Evolutionary conservation across 2,888 invertebrate species (phyloP).

Genomic region (Drosophila neotestacea): DNA sequence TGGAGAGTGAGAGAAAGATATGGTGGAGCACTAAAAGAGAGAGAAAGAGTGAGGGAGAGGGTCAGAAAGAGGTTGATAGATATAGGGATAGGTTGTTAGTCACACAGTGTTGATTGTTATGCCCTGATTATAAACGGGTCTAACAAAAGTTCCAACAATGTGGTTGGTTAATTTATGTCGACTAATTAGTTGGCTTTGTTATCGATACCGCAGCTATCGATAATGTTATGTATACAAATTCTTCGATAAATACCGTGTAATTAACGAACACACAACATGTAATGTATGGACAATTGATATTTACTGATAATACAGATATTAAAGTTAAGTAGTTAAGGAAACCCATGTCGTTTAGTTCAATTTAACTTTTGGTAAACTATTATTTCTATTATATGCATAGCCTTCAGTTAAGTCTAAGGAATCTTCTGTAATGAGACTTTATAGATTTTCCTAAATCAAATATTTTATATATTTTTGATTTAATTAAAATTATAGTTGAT

Average conservation of each 20-base stretch:
- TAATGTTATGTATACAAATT: neutral
- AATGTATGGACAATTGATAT: neutral
- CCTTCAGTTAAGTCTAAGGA: no score
- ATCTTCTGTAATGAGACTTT: no score
- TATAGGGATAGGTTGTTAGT: conserved; percentile 44
- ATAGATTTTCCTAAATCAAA: no score
- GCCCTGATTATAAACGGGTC: conserved; percentile 43
- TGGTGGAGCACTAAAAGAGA: neutral
- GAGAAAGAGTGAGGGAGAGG: neutral
- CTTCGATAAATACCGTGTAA: neutral
- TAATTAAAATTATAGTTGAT: no score
- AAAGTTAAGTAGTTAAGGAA: neutral
- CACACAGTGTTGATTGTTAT: conserved; percentile 56
- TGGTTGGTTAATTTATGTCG: conserved; percentile 6
- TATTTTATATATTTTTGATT: no score
- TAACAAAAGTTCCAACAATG: conserved; percentile 34
- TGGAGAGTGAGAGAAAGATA: conserved; percentile 1
- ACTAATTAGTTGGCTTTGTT: conserved; percentile 1
- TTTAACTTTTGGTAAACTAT: neutral
- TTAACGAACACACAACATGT: neutral
- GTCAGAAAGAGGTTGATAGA: neutral
- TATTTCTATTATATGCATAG: no score
- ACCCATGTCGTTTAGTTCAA: neutral
- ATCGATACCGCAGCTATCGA: conserved; percentile 9
- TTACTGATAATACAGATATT: neutral